Evolutionary conservation across 2,113 vertebrate genomes (phyloP).

Genomic region (Podilymbus podiceps): DNA sequence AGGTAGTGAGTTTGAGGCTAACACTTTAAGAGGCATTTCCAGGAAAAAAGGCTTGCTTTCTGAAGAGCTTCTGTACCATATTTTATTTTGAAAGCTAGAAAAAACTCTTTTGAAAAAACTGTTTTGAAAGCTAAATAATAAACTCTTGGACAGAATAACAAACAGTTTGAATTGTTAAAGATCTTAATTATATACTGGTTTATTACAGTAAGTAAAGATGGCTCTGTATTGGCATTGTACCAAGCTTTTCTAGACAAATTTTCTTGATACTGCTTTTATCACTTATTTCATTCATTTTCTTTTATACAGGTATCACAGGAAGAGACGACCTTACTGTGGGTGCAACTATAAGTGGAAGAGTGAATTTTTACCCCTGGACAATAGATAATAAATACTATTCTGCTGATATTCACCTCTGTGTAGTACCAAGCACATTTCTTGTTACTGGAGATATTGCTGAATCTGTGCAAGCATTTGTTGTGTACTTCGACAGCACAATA

Average conservation of each 20-base stretch:
- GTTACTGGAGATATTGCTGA: constrained; percentile 88
- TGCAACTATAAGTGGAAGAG: constrained; percentile 67
- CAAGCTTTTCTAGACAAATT: neutral
- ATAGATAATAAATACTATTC: constrained; percentile 99
- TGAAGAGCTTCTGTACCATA: neutral
- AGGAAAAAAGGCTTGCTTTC: neutral
- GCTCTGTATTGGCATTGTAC: neutral
- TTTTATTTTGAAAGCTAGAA: neutral
- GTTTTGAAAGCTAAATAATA: neutral
- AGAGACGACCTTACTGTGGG: constrained; percentile 76
- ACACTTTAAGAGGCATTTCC: neutral
- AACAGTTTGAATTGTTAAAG: neutral
- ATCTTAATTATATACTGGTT: neutral
- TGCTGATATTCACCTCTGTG: constrained; percentile 88
- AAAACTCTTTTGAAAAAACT: neutral
- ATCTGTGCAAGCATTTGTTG: constrained; percentile 88
- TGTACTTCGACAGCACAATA: constrained; percentile 90
- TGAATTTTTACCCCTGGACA: constrained; percentile 92
- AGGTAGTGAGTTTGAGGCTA: neutral
- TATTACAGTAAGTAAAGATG: neutral
- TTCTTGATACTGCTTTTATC: neutral
- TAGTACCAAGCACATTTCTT: constrained; percentile 81
- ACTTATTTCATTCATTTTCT: neutral
- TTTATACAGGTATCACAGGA: constrained; percentile 84
- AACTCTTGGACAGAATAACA: neutral